Evolutionary conservation across 2,888 invertebrate genomes (phyloP), one percentile per base, ranked within the genome.

Genomic region (Lochmaea capreae): DNA sequence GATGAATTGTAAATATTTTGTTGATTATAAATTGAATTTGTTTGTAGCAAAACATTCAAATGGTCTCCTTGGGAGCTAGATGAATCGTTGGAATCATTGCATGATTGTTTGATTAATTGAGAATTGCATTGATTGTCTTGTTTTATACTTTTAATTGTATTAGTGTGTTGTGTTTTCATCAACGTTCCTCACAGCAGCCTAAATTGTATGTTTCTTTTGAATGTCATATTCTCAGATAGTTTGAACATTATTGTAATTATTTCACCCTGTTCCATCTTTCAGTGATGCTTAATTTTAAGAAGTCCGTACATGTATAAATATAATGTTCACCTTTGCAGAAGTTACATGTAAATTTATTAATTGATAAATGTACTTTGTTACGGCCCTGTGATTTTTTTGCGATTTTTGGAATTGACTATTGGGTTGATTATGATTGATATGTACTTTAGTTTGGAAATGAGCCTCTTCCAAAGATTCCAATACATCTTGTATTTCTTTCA

Each of bases 181-280:
- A 26, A 26, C 57, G 57, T 26, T 67, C 58, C 6, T 42, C 57
- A 59, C n/a, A n/a, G n/a, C n/a, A n/a, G n/a, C n/a, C n/a, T n/a
- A n/a, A n/a, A n/a, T n/a, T n/a, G n/a, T n/a, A 72, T 18, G 26
- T 43, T 42, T 67, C 59, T 49, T 49, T 49, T 11, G 9, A 5
- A 14, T 49, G 14, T 14, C 49, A 5, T 4, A 12, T 11, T 14
- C 11, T 49, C 11, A 49, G 11, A 14, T 12, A 49, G 11, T 49
- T 49, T 49, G 9, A 9, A 14, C 49, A 49, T 49, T 11, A 11
- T 14, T 49, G 3, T 12, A 49, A 14, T 5, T 14, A 5, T 14
- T 49, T n/a, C n/a, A n/a, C n/a, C n/a, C 11, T 12, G 1, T 49
- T 12, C 4, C 1, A 5, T 14, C 14, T 14, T 11, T 12, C 4